Evolutionary conservation across 1,140 invertebrate genomes (phyloP).

Genomic region (Aphelenchoides avenae): DNA sequence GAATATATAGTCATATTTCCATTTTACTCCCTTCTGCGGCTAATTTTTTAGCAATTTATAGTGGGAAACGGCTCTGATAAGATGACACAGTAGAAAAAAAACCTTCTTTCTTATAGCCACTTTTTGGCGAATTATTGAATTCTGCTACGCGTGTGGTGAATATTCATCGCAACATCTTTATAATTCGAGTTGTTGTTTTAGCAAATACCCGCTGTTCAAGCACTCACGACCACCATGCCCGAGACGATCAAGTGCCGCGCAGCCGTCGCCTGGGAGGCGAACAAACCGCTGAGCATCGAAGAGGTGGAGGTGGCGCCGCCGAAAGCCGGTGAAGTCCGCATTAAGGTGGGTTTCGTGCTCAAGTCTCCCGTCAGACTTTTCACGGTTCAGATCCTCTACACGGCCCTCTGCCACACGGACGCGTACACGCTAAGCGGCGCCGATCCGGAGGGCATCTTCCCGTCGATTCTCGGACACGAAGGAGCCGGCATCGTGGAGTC

Average conservation of each 20-base stretch:
- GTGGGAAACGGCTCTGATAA: too few relatives aligned
- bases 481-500: constrained; percentile 85
- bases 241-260: constrained; percentile 49
- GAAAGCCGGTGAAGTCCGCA: constrained; percentile 69
- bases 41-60: too few relatives aligned
- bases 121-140: too few relatives aligned
- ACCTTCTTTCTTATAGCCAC: too few relatives aligned
- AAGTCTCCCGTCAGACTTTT: not conserved
- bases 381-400: constrained; percentile 20
- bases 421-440: constrained; percentile 74
- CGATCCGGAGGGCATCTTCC: constrained; percentile 90
- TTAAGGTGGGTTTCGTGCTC: constrained; percentile 61
- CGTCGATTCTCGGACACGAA: constrained; percentile 86
- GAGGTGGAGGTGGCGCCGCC: constrained; percentile 89
- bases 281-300: constrained; percentile 79
- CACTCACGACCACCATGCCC: too few relatives aligned
- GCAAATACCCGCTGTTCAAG: too few relatives aligned
- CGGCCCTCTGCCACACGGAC: constrained; percentile 94
- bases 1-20: too few relatives aligned
- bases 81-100: too few relatives aligned
- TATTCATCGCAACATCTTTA: too few relatives aligned
- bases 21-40: too few relatives aligned
- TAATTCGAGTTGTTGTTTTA: too few relatives aligned
- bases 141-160: too few relatives aligned
- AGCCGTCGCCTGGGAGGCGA: constrained; percentile 58